Evolutionary conservation across 2,888 invertebrate species (phyloP).

Genomic region (Exephanes ischioxanthus): DNA sequence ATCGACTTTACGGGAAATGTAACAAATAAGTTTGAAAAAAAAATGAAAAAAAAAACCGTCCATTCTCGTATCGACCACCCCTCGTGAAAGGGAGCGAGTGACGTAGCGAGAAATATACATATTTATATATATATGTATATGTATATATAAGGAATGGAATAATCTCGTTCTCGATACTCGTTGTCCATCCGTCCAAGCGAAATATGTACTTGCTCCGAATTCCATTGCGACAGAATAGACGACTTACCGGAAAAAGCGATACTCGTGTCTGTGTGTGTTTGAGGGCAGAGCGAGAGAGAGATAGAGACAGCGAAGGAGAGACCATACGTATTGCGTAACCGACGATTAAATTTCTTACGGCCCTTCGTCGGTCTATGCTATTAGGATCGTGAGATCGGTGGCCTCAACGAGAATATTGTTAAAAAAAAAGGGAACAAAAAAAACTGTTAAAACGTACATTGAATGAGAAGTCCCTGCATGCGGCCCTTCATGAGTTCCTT

Average conservation of each 20-base stretch:
- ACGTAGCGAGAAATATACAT: not conserved
- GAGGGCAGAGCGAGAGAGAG: constrained; percentile 52
- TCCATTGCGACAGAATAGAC: constrained; percentile 56
- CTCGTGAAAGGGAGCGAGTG: constrained; percentile 22
- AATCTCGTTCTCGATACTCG: constrained; percentile 22
- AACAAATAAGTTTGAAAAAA: constrained; percentile 22
- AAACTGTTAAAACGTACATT: constrained; percentile 91
- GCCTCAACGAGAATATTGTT: constrained; percentile 50
- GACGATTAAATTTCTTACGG: constrained; percentile 55
- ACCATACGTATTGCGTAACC: constrained; percentile 56
- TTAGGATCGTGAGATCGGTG: constrained; percentile 59
- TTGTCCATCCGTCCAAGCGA: constrained; percentile 46
- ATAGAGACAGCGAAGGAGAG: constrained; percentile 46
- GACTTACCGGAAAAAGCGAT: constrained; percentile 67
- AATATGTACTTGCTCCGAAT: constrained; percentile 57
- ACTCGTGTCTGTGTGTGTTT: constrained; percentile 55
- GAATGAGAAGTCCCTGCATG: constrained; percentile 94
- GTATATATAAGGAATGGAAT: constrained; percentile 31
- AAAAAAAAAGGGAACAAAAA: constrained; percentile 64
- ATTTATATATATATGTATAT: not conserved
- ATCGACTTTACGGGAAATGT: constrained; percentile 50
- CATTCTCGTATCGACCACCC: constrained; percentile 28
- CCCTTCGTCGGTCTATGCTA: constrained; percentile 52
- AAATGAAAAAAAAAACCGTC: constrained; percentile 3
- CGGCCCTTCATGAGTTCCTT: constrained; percentile 93